A percentile compares a stretch with the other conserved stretches of the same genome.
Evolutionary conservation across 2,113 vertebrate species (phyloP).

Genomic region (Bos indicus): DNA sequence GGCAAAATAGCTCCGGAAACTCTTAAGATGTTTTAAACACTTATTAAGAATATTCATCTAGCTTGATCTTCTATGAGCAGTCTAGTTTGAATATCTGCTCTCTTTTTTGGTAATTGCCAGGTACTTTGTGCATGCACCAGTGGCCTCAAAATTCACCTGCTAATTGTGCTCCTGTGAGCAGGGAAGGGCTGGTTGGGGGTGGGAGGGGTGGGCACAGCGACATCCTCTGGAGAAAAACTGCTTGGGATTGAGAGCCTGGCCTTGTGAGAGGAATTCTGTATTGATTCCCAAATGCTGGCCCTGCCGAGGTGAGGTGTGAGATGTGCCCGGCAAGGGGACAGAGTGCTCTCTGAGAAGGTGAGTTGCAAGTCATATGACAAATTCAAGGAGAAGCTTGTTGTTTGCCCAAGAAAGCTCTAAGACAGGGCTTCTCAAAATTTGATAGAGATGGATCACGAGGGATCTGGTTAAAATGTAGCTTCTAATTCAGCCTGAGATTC

Average conservation of each 20-base stretch:
- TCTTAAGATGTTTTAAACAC: conserved; percentile 78
- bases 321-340: background rate
- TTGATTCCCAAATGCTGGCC: too few species aligned
- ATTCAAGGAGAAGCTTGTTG: background rate
- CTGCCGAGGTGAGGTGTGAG: too few species aligned
- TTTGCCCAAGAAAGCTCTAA: background rate
- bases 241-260: rapidly evolving
- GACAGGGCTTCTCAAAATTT: background rate
- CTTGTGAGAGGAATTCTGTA: rapidly evolving
- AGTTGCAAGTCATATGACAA: rapidly evolving
- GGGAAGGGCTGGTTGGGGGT: background rate
- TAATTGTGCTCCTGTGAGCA: background rate
- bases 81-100: conserved; percentile 54
- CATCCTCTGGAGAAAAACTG: too few species aligned
- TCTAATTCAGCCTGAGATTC: background rate
- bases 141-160: conserved; percentile 35
- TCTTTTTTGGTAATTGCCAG: conserved; percentile 29
- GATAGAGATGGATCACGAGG: background rate
- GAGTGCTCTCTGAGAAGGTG: too few species aligned
- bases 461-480: background rate
- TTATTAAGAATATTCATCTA: conserved; percentile 82
- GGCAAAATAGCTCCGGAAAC: conserved; percentile 78
- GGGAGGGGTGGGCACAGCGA: rapidly evolving
- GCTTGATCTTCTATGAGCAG: conserved; percentile 74
- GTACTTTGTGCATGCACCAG: conserved; percentile 35